phyloP scores from a whole-genome alignment of 2,113 vertebrate species.

The Ceyx cyanopectus region DNA sequence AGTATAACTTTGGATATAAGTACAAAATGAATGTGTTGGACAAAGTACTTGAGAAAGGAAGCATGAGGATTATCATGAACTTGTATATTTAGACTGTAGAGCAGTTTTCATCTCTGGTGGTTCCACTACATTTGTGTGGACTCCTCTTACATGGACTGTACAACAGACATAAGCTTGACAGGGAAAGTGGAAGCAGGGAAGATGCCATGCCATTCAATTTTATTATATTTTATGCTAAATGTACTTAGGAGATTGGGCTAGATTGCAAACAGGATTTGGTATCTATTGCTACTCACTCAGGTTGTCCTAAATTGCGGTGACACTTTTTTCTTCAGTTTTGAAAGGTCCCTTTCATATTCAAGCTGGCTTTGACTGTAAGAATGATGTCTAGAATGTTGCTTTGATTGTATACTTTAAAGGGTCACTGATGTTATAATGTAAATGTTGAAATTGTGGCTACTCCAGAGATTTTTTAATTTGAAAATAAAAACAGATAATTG shows the following conservation, averaged over 20 bases:
- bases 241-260: not conserved
- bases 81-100: not conserved
- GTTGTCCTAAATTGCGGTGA: not conserved
- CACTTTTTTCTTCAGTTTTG: not conserved
- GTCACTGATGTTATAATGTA: not conserved
- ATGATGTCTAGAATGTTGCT: not conserved
- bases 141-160: not conserved
- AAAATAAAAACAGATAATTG: not conserved
- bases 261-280: not conserved
- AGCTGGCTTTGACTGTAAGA: not conserved
- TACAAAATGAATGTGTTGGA: not conserved
- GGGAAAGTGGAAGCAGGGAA: not conserved
- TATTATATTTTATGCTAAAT: not conserved
- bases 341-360: not conserved
- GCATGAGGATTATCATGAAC: not conserved
- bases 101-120: not conserved
- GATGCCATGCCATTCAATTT: not conserved
- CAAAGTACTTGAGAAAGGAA: not conserved
- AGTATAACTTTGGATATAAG: not conserved
- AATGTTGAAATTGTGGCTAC: not conserved
- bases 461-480: not conserved
- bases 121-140: not conserved
- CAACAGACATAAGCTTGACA: not conserved
- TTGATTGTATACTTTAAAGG: not conserved
- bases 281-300: not conserved